Base-by-base conservation (phyloP, 1,140 invertebrate species). In the Sinonovacula constricta region DNA sequence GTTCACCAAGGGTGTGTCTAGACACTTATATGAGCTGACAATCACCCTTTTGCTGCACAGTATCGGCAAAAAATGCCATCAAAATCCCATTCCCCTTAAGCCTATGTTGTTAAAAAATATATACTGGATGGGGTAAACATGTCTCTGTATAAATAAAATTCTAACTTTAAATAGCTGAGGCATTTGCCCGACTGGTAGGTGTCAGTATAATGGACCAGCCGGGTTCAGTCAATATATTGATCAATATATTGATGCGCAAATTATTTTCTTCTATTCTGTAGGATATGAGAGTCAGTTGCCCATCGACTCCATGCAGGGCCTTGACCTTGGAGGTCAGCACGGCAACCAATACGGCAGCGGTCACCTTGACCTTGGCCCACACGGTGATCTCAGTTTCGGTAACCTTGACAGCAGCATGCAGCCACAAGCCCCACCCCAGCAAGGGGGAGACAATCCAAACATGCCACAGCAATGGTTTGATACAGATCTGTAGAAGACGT, bases 231-330 rank as follows among this genome's bases (percentile, higher is more conserved):
- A n/a, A n/a, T n/a, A n/a, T n/a, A n/a, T n/a, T n/a, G n/a, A n/a
- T n/a, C n/a, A n/a, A n/a, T 69, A 3, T n/a, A 24, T 39, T 28
- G 22, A 28, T 30, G 36, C 59, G 53, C 14, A 26, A 22, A 34
- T 39, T n/a, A 45, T 69, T 26, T 22, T 65, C 30, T 4, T 22
- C 10, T 68, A 63, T 36, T 31, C 31, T 72, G 82, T 79, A 96
- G 96, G 96, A 93, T 97, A 97, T 95, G 96, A 97, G 93, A 71
- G 82, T 31, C 95, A 96, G 94, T 95, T 97, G 94, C 97, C 96
- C 94, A 95, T 97, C 95, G 96, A 97, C 92, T 96, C 95, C 74
- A 97, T 98, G 96, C 96, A 97, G 93, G 96, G 96, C 80, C 92
- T 98, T 85, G 96, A 98, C 88, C 95, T 98, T 88, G 96, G 95